A percentile compares a stretch with the other conserved stretches of the same genome.
These are phyloP conservation scores for Romanogobio albipinnatus DNA, from an alignment of 2,113 vertebrate genomes.

Conservation along the genomic window DNA sequence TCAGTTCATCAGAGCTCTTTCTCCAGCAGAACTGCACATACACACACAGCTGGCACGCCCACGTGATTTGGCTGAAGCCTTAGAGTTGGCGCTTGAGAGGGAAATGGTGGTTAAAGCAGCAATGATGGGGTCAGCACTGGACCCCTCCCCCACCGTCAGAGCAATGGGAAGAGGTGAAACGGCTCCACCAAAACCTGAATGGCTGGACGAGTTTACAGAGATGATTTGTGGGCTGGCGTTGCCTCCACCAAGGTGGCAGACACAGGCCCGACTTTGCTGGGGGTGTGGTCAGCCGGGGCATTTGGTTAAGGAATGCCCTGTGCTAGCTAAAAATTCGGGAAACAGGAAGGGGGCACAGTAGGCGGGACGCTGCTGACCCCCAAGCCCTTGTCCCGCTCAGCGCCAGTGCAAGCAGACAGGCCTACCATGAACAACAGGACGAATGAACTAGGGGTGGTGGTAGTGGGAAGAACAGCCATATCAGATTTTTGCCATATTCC, in stretches of 20 bases:
- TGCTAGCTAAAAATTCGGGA: neutral
- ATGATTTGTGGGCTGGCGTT: no score
- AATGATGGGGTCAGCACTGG: no score
- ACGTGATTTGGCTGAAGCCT: neutral
- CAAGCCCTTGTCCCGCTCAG: neutral
- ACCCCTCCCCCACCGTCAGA: neutral
- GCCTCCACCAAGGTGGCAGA: no score
- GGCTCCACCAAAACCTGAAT: no score
- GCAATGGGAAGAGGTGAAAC: neutral
- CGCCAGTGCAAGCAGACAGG: neutral
- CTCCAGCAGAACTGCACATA: neutral
- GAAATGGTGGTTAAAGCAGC: no score
- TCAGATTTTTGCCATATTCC: no score
- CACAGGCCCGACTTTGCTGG: no score
- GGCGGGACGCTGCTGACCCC: neutral
- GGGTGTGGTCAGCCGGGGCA: no score
- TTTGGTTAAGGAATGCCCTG: neutral
- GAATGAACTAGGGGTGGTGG: no score
- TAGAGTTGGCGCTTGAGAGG: no score
- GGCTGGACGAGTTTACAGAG: no score
- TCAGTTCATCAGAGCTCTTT: neutral
- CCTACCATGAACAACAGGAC: neutral
- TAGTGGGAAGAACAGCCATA: no score
- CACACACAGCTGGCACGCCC: neutral
- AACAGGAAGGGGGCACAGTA: neutral